Percentiles rank a stretch among this genome's conserved stretches.
Conservation (phyloP, 2,113 vertebrate species). For the Centropus bengalensis region DNA sequence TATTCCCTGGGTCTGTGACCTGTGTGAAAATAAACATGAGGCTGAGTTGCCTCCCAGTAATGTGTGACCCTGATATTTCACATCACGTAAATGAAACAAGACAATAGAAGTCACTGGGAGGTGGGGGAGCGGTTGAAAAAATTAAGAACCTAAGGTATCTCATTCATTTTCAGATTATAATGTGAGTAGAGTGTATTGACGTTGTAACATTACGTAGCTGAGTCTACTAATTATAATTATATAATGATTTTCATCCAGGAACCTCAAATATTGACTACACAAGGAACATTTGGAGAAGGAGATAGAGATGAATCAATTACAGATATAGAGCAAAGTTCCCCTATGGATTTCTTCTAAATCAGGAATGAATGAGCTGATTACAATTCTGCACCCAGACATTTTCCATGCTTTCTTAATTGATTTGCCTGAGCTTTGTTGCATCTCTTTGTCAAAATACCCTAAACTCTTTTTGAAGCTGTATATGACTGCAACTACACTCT, state of each 20-base stretch:
- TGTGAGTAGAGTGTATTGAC: background rate
- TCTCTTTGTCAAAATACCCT: background rate
- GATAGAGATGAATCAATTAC: background rate
- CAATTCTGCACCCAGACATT: background rate
- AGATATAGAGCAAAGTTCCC: background rate
- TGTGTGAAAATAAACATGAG: slow-evolving; percentile 10
- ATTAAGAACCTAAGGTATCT: background rate
- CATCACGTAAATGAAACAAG: slow-evolving; percentile 15
- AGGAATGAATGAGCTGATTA: background rate
- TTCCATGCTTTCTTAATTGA: background rate
- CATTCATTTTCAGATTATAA: background rate
- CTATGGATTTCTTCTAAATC: background rate
- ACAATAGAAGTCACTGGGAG: background rate
- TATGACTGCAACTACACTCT: background rate
- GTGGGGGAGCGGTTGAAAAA: background rate
- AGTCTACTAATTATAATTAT: background rate
- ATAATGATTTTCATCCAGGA: background rate
- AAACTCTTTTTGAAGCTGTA: background rate
- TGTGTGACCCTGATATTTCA: slow-evolving; percentile 17
- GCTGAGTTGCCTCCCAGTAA: background rate
- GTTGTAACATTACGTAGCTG: background rate
- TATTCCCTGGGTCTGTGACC: background rate
- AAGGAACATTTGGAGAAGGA: background rate
- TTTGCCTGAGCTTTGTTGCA: background rate
- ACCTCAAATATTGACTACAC: background rate